Evolutionary conservation across 2,888 invertebrate species (phyloP).

Genomic region (Chrysina gloriosa): DNA sequence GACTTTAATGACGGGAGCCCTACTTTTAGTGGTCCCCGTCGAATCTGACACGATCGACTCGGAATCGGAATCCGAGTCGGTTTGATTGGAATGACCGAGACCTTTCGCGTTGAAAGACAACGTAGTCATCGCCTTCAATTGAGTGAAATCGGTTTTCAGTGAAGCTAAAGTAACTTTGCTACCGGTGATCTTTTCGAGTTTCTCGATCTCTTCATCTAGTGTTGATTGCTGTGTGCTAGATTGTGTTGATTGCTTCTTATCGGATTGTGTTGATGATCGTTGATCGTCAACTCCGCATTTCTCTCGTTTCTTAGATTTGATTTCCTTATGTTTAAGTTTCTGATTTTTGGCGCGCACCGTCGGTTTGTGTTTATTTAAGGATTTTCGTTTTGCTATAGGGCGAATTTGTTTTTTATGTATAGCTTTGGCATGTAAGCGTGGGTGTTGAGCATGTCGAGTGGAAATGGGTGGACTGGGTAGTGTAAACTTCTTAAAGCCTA

Average conservation of each 20-base stretch:
- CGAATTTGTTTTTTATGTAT: not conserved
- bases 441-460: not conserved
- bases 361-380: not conserved
- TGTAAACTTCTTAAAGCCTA: not conserved
- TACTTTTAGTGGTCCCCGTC: not conserved
- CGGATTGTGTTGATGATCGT: no score
- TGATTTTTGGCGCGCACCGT: no score
- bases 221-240: not conserved
- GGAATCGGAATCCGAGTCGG: not conserved
- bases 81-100: not conserved
- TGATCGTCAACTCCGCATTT: no score
- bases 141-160: not conserved
- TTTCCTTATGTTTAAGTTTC: no score
- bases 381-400: not conserved
- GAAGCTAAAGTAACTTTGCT: not conserved
- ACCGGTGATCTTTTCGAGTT: not conserved
- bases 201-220: not conserved
- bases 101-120: constrained; percentile 3
- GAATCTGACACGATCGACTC: not conserved
- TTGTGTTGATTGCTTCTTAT: no score
- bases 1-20: not conserved
- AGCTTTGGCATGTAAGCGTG: not conserved
- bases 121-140: not conserved
- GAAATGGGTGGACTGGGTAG: not conserved
- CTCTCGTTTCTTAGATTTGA: no score